Conservation (phyloP, 2,888 invertebrate genomes). For the Cheiracanthium punctorium region DNA sequence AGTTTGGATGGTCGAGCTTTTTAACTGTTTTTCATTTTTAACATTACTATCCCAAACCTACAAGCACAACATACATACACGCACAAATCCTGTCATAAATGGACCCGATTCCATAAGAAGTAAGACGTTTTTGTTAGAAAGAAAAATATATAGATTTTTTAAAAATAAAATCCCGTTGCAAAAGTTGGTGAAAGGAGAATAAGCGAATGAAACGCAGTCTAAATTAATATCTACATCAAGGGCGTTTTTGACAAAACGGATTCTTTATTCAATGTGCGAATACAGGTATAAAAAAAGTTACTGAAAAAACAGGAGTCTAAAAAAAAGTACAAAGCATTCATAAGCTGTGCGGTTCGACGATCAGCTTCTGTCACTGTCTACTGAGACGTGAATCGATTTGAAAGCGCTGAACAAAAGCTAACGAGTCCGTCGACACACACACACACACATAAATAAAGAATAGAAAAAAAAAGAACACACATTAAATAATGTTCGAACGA, state of each 20-base stretch:
- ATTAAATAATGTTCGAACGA: slow-evolving; percentile 45
- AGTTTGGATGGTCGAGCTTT: too few species aligned
- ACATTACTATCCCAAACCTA: too few species aligned
- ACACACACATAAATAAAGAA: slow-evolving; percentile 16
- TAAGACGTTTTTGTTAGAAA: too few species aligned
- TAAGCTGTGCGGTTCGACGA: slow-evolving; percentile 41
- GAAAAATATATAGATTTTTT: too few species aligned
- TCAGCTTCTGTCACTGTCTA: slow-evolving; percentile 56
- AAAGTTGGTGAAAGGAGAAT: too few species aligned
- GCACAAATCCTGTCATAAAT: too few species aligned
- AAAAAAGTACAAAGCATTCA: slow-evolving; percentile 31
- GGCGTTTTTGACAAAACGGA: background rate
- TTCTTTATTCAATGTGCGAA: background rate
- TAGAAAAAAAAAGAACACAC: background rate
- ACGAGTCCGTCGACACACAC: slow-evolving; percentile 36
- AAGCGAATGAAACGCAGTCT: background rate
- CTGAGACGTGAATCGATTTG: slow-evolving; percentile 64
- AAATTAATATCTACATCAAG: background rate
- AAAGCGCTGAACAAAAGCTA: slow-evolving; percentile 54
- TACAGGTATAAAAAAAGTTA: slow-evolving; percentile 11
- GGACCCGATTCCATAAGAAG: too few species aligned
- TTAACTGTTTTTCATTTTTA: too few species aligned
- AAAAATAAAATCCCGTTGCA: too few species aligned
- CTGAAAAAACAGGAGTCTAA: background rate
- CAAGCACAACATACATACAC: too few species aligned